Percentiles rank a stretch among this genome's conserved stretches.
phyloP scores from a whole-genome alignment of 2,797 vertebrate genomes.

The Pelodytes ibericus region DNA sequence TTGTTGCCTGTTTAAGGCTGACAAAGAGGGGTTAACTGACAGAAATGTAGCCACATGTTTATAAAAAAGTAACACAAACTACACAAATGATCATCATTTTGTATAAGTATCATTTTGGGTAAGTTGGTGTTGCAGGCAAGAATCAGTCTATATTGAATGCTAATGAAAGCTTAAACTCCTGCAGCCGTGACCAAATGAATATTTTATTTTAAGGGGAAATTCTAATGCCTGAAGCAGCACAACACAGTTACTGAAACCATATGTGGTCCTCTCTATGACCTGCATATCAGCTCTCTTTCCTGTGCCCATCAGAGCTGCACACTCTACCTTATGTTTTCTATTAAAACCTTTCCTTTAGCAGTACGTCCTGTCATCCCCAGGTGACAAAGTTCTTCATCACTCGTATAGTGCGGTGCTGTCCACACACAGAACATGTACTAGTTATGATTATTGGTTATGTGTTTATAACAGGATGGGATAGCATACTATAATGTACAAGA shows the following conservation, averaged over 20 bases:
- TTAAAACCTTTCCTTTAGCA: conserved; percentile 40
- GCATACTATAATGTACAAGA: too few species aligned
- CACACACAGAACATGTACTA: background rate
- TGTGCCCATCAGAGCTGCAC: conserved; percentile 33
- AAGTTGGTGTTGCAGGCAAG: too few species aligned
- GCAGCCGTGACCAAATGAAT: conserved; percentile 14
- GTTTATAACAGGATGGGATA: too few species aligned
- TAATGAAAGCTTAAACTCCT: conserved; percentile 26
- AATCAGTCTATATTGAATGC: background rate
- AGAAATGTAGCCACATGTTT: too few species aligned
- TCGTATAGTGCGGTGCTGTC: background rate
- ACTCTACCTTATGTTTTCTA: conserved; percentile 42
- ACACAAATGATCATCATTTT: too few species aligned
- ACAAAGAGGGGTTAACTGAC: too few species aligned
- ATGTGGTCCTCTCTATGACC: conserved; percentile 49
- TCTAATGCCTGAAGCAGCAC: conserved; percentile 39
- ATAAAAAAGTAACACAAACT: too few species aligned
- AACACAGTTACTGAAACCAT: conserved; percentile 49
- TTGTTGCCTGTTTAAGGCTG: too few species aligned
- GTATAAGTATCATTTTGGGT: too few species aligned
- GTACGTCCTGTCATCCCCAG: conserved; percentile 4
- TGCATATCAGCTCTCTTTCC: conserved; percentile 34
- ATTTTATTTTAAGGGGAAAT: conserved; percentile 8
- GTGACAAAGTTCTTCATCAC: background rate
- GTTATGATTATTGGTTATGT: background rate